A percentile compares a stretch with the other conserved stretches of the same genome.
phyloP scores from a whole-genome alignment of 2,888 invertebrate genomes.

The Seira musarum region DNA sequence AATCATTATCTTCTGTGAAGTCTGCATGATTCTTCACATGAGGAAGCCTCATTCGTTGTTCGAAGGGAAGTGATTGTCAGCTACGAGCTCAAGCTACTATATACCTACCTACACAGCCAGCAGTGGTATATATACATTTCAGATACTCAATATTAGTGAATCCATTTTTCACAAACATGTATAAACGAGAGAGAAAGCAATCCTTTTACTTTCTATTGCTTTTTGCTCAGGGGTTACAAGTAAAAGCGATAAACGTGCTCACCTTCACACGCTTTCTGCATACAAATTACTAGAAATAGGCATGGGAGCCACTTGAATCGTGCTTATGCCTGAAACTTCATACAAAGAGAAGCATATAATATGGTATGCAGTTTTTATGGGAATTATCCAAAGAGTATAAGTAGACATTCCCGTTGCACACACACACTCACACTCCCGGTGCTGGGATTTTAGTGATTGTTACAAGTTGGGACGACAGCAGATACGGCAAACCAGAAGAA shows the following conservation, averaged over 20 bases:
- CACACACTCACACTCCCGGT: not conserved
- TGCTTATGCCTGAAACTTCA: conserved; percentile 34
- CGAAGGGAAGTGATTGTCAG: conserved; percentile 1
- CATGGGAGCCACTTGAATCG: conserved; percentile 56
- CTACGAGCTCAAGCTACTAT: not conserved
- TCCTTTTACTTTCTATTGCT: conserved; percentile 41
- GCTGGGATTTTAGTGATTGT: conserved; percentile 3
- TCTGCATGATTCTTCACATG: conserved; percentile 29
- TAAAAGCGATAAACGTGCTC: conserved; percentile 70
- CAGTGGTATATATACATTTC: not conserved
- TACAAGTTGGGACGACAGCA: conserved; percentile 2
- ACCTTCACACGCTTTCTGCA: conserved; percentile 66
- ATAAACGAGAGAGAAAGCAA: conserved; percentile 1
- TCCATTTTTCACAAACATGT: not conserved
- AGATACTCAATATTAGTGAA: too few relatives aligned
- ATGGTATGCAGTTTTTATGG: conserved; percentile 35
- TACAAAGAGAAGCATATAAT: not conserved
- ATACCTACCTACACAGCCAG: not conserved
- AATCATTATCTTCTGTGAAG: conserved; percentile 45
- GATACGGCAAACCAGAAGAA: not conserved
- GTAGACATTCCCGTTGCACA: not conserved
- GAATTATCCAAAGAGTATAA: conserved; percentile 8
- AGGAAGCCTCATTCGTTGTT: not conserved
- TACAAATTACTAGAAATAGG: conserved; percentile 63
- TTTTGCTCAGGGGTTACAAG: conserved; percentile 67